phyloP scores from a whole-genome alignment of 2,888 invertebrate genomes.

The Melitaea athalia region DNA sequence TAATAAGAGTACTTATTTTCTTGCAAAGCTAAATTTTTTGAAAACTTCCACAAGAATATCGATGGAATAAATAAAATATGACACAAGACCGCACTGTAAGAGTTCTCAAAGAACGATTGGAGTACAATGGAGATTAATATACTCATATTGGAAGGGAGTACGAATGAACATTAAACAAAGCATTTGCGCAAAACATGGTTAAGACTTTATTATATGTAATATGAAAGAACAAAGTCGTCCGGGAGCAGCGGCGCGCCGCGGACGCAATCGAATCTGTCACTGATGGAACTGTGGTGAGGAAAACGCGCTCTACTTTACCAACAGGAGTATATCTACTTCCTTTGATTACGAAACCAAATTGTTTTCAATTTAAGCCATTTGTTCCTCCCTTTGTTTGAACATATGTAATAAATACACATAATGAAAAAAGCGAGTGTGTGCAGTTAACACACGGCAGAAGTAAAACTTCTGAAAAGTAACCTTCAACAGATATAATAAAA shows the following conservation, averaged over 20 bases:
- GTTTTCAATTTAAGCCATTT: not conserved
- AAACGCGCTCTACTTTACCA: slow-evolving; percentile 20
- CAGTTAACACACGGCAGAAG: too few species aligned
- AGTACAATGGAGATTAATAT: too few species aligned
- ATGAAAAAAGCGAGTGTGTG: too few species aligned
- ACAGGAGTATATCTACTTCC: slow-evolving; percentile 9
- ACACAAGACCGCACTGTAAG: too few species aligned
- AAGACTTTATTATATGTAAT: slow-evolving; percentile 1
- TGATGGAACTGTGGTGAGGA: slow-evolving; percentile 12
- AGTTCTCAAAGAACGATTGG: not conserved
- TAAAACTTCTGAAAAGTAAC: too few species aligned
- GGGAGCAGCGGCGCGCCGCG: not conserved
- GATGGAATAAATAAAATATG: too few species aligned
- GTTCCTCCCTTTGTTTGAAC: not conserved
- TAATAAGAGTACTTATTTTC: too few species aligned
- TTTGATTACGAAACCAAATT: slow-evolving; percentile 18
- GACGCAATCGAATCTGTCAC: slow-evolving; percentile 9
- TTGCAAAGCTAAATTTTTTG: too few species aligned
- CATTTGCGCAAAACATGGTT: not conserved
- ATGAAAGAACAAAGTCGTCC: slow-evolving; percentile 13
- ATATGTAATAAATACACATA: too few species aligned
- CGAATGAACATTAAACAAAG: not conserved
- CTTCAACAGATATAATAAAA: too few species aligned
- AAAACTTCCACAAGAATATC: too few species aligned
- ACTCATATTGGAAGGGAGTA: not conserved